Base-by-base conservation (phyloP, 2,797 vertebrate species). In the Setipinna tenuifilis region DNA sequence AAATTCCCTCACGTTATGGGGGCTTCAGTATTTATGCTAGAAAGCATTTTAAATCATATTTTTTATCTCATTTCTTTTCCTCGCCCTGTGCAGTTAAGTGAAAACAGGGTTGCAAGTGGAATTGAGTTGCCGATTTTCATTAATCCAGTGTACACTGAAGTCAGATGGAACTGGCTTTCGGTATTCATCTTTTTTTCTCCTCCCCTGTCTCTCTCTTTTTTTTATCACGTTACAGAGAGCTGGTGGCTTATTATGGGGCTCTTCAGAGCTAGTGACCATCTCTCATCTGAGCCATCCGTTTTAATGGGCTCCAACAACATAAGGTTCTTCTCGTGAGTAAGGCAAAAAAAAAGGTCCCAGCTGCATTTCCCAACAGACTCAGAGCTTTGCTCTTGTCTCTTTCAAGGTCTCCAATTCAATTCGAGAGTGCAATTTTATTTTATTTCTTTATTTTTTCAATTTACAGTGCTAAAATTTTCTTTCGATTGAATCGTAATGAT, bases 311-410 rank as follows among this genome's bases (percentile, higher is more conserved):
- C 86, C 85, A 82, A 84, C 87, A 85, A 86, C 50, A 85, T 83
- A 83, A 81, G 85, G 68, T 87, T 86, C 50, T 88, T 88, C 86
- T 83, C 21, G 80, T 87, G 71, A 90, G 81, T 81, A 61, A 84
- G 85, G 85, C 83, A 90, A 81, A 68, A 44, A 84, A 82, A 84
- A 83, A 92, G 89, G 89, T 90, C 89, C 89, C 90, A 91, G 90
- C 88, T 93, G 90, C 88, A 92, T 92, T 91, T 91, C 89, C 90
- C 86, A 87, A 85, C 85, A 88, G 89, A 91, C 86, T 85, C 86
- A 90, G 88, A 90, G 87, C 89, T 90, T 87, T 87, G 87, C 88
- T 90, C 88, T 90, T 87, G 87, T 88, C 83, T 87, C 54, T 83
- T 87, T 82, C 41, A 83, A 82, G 17, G 65, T 81, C 41, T 89